Evolutionary conservation across 2,113 vertebrate species (phyloP).

Genomic region (Carlito syrichta): DNA sequence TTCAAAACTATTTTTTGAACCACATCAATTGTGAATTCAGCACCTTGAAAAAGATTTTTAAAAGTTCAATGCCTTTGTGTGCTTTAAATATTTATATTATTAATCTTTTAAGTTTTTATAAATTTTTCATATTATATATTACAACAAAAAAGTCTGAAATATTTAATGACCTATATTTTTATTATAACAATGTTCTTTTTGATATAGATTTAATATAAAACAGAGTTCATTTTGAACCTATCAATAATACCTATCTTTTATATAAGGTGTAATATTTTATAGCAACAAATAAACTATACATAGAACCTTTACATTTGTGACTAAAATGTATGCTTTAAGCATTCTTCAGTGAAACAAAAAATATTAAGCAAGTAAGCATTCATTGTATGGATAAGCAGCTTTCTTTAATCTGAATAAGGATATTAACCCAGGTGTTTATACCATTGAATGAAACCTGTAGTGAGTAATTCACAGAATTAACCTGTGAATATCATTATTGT

Average conservation of each 20-base stretch:
- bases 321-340: neutral
- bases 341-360: neutral
- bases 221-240: neutral
- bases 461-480: conserved; percentile 23
- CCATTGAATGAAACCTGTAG: neutral
- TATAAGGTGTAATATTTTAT: neutral
- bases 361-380: neutral
- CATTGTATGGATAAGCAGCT: neutral
- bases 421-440: neutral
- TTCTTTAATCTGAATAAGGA: neutral
- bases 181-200: neutral
- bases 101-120: neutral
- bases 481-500: neutral
- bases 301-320: neutral
- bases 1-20: neutral
- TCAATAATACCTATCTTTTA: neutral
- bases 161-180: neutral
- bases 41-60: neutral
- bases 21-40: neutral
- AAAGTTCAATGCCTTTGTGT: too few relatives aligned
- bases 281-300: neutral
- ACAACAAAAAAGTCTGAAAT: neutral
- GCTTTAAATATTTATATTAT: neutral
- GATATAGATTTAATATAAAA: neutral
- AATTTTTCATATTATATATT: neutral